These are phyloP conservation scores for Calephelis nemesis DNA, from an alignment of 1,140 invertebrate genomes.

Conservation along the genomic window DNA sequence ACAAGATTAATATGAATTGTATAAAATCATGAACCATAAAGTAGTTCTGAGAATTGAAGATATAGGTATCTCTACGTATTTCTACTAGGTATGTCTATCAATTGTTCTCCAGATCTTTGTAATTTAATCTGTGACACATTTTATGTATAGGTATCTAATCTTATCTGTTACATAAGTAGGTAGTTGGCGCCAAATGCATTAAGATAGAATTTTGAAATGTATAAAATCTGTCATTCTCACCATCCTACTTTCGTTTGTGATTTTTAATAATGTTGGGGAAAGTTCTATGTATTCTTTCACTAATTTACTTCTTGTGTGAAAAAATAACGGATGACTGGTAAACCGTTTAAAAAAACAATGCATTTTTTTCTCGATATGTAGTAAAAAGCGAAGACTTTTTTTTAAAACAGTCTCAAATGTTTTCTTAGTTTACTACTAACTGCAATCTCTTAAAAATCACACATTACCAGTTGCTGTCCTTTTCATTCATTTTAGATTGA, in stretches of 20 bases:
- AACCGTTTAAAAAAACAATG: neutral
- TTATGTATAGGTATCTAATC: slow-evolving; percentile 31
- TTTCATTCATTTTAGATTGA: too few species aligned
- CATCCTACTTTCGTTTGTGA: slow-evolving; percentile 13
- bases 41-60: neutral
- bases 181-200: slow-evolving; percentile 25
- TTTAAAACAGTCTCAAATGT: too few species aligned
- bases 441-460: too few species aligned
- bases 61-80: neutral
- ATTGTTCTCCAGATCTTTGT: neutral
- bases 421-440: too few species aligned
- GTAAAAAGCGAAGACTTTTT: too few species aligned
- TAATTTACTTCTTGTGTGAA: slow-evolving; percentile 5
- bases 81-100: neutral
- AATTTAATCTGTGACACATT: slow-evolving; percentile 22
- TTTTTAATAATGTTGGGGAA: slow-evolving; percentile 9
- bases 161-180: slow-evolving; percentile 39
- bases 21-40: neutral
- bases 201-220: slow-evolving; percentile 31
- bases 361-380: neutral
- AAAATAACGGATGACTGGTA: neutral
- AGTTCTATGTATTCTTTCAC: slow-evolving; percentile 12
- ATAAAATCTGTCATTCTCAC: slow-evolving; percentile 19
- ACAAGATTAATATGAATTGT: neutral
- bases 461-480: too few species aligned